These are phyloP conservation scores for Lordiphosa collinella DNA, from an alignment of 1,140 invertebrate genomes.

Conservation along the genomic window DNA sequence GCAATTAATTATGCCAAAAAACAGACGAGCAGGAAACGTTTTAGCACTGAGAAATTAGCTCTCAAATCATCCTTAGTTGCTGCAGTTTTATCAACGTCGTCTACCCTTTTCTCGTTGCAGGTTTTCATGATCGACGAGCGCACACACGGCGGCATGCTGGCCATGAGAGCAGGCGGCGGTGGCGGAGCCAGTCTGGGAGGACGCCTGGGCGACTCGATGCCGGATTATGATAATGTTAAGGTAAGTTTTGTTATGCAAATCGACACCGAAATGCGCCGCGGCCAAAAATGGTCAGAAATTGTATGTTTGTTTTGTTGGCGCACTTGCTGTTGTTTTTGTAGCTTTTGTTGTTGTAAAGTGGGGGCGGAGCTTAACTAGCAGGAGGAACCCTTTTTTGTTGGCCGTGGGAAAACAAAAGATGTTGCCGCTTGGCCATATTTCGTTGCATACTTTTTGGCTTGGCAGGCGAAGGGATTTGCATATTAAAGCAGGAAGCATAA, in stretches of 20 bases:
- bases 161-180: slow-evolving; percentile 64
- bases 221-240: slow-evolving; percentile 82
- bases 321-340: background rate
- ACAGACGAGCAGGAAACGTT: too few relatives aligned
- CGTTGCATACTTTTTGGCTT: slow-evolving; percentile 38
- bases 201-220: slow-evolving; percentile 78
- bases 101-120: slow-evolving; percentile 28
- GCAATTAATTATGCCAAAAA: slow-evolving; percentile 1
- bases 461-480: slow-evolving; percentile 53
- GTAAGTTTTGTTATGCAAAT: slow-evolving; percentile 79
- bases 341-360: background rate
- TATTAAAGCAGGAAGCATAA: slow-evolving; percentile 42
- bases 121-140: slow-evolving; percentile 79
- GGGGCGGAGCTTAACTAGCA: slow-evolving; percentile 37
- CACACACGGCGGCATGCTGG: slow-evolving; percentile 67
- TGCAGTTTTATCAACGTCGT: background rate
- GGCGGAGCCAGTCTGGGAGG: slow-evolving; percentile 57
- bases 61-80: background rate
- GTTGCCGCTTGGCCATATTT: slow-evolving; percentile 45
- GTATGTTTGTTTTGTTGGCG: slow-evolving; percentile 14
- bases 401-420: slow-evolving; percentile 63
- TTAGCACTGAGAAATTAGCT: slow-evolving; percentile 1
- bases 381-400: slow-evolving; percentile 14
- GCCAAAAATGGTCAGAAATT: slow-evolving; percentile 44
- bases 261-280: slow-evolving; percentile 7